phyloP scores from a whole-genome alignment of 1,140 invertebrate species.

The Cotesia glomerata region DNA sequence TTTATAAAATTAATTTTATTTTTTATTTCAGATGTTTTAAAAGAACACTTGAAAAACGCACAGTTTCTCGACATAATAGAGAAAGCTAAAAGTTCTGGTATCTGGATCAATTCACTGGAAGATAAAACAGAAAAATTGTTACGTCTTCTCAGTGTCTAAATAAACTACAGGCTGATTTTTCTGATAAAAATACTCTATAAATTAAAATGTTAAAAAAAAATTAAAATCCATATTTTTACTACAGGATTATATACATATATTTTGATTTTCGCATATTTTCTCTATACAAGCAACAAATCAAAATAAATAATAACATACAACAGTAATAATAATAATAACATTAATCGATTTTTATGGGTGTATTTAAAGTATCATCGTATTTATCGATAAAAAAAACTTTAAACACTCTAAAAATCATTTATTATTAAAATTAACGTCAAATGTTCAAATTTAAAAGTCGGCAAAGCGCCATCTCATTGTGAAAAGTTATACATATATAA shows the following conservation, averaged over 20 bases:
- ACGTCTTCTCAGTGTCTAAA: background rate
- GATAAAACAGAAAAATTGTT: background rate
- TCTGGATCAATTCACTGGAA: background rate
- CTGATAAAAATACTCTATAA: background rate
- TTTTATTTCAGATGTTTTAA: slow-evolving; percentile 27
- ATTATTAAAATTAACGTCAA: too few species aligned
- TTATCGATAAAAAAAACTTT: too few species aligned
- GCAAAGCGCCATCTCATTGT: too few species aligned
- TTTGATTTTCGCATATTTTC: background rate
- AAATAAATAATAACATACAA: background rate
- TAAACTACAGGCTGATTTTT: background rate
- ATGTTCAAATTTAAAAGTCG: too few species aligned
- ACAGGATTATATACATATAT: background rate
- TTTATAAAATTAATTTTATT: background rate
- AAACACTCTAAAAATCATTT: too few species aligned
- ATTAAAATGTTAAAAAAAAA: background rate
- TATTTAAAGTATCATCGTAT: background rate
- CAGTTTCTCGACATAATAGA: background rate
- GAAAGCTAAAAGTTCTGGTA: background rate
- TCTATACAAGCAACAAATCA: background rate
- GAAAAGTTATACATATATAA: too few species aligned
- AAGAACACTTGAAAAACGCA: slow-evolving; percentile 31
- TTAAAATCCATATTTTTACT: slow-evolving; percentile 4
- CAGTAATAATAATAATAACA: too few species aligned
- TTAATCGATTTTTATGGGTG: background rate